Base-by-base conservation (phyloP, 2,888 invertebrate species). In the Dascillus cervinus region DNA sequence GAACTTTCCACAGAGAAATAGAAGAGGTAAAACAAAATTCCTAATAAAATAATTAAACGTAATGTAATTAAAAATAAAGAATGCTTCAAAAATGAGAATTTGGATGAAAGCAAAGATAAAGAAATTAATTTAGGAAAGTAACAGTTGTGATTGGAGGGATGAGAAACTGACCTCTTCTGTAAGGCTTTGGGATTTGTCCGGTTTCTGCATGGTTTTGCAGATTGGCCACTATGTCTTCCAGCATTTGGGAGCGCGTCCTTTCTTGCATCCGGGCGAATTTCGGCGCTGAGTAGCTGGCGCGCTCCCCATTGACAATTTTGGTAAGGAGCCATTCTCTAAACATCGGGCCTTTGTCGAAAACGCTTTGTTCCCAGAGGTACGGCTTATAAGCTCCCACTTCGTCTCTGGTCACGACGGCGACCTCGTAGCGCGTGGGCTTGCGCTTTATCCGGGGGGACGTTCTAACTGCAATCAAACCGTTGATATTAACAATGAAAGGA, bases 381-480 rank as follows among this genome's bases (percentile, higher is more conserved):
- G 92, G 92, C 63, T 92, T 92, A 70, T 91, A 92, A 46, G 92
- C 92, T 22, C 91, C 90, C 21, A 92, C 92, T 71, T 92, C 92
- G 62, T 92, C 92, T 41, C 92, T 72, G 11, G 91, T 91, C 31
- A 92, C 92, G 21, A 92, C 91, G 0, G 89, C 88, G 28, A 91
- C 87, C 67, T 91, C 89, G 64, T 91, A 91, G 52, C 86, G 73
- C 9, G 89, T 88, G 13, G 89, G 84, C 55, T 87, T 82, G 43
- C 87, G 72, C 60, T 89, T 87, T 53, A 86, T 86, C 51, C 84
- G 75, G 1, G 91, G 88, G 48, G 87, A 88, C 37, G 89, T 88
- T 53, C 89, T 77, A 20, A 92, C 91, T 81, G 69, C 12, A 58
- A 53, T 31, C 26, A 13, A 13, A 28, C n/a, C n/a, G n/a, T n/a